phyloP scores from a whole-genome alignment of 2,113 vertebrate genomes.

The Hippopotamus amphibius region DNA sequence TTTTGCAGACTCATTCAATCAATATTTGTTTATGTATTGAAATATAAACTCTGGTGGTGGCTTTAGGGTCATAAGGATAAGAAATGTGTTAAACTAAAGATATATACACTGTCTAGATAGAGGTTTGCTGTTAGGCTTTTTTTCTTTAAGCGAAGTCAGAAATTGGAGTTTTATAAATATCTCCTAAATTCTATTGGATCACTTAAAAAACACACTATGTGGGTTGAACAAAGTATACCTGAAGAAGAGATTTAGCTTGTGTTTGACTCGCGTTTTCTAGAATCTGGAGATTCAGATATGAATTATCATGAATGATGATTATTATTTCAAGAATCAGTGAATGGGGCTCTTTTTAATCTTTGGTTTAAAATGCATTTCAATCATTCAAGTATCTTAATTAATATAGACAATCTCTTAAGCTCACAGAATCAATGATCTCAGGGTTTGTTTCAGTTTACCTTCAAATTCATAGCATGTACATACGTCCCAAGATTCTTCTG shows the following conservation, averaged over 20 bases:
- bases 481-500: not conserved
- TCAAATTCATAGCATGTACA: not conserved
- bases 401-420: not conserved
- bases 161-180: not conserved
- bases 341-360: not conserved
- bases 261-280: not conserved
- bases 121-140: not conserved
- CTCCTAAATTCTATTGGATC: not conserved
- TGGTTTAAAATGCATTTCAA: not conserved
- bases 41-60: not conserved
- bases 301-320: not conserved
- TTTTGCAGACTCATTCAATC: not conserved
- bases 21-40: not conserved
- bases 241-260: not conserved
- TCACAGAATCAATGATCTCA: not conserved
- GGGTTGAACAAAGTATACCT: not conserved
- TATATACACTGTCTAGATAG: accelerated
- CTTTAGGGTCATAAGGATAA: not conserved
- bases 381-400: not conserved
- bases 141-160: not conserved
- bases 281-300: not conserved
- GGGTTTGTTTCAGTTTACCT: not conserved
- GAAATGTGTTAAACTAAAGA: not conserved
- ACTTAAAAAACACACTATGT: not conserved
- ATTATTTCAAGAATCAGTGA: not conserved